These are phyloP conservation scores for Candidula unifasciata DNA, from an alignment of 2,888 invertebrate species.

Conservation along the genomic window DNA sequence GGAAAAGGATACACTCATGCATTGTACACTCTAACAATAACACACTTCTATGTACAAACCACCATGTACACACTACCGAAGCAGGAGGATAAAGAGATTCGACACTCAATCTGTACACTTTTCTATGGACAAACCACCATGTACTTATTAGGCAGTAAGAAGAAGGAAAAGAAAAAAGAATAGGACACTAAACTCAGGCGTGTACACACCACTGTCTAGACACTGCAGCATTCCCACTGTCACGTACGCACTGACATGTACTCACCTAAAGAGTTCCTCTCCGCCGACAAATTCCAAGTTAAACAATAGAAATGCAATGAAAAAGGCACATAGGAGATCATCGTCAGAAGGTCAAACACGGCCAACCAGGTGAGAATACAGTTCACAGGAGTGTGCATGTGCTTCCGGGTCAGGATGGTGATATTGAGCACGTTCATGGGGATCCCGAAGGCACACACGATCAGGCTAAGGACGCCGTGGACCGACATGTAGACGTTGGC, in stretches of 20 bases:
- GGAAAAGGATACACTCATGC: too few relatives aligned
- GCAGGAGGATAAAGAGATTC: too few relatives aligned
- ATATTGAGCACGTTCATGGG: conserved; percentile 94
- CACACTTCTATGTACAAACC: too few relatives aligned
- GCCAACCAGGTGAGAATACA: conserved; percentile 90
- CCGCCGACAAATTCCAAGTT: conserved; percentile 58
- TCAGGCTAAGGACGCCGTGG: conserved; percentile 90
- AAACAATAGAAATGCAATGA: conserved; percentile 82
- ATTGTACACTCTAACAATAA: too few relatives aligned
- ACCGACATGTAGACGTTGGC: conserved; percentile 75
- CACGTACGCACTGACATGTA: conserved; percentile 39
- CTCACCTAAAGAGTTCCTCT: conserved; percentile 74
- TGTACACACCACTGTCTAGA: too few relatives aligned
- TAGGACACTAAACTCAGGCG: too few relatives aligned
- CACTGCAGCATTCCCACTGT: too few relatives aligned
- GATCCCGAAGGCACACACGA: conserved; percentile 92
- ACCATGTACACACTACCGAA: too few relatives aligned
- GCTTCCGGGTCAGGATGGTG: conserved; percentile 88
- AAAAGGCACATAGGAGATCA: conserved; percentile 92
- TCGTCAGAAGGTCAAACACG: conserved; percentile 95
- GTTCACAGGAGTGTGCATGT: conserved; percentile 93
- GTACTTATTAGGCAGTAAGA: too few relatives aligned
- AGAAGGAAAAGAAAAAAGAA: too few relatives aligned
- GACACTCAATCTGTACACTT: too few relatives aligned
- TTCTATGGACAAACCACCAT: too few relatives aligned